Base-by-base conservation (phyloP, 2,888 invertebrate species). In the Strigamia crassipes region DNA sequence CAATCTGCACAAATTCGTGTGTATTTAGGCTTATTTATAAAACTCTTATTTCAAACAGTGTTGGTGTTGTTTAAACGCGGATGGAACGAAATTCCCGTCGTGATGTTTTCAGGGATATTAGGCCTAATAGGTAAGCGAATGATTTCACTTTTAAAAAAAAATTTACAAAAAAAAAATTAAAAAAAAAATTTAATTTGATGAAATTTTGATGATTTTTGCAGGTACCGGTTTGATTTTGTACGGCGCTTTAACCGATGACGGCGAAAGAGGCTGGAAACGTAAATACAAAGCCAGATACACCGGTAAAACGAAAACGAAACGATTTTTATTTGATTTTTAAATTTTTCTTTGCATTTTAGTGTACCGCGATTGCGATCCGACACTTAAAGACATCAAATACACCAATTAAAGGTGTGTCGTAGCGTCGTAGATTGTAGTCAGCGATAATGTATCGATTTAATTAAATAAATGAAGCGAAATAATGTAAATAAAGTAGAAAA, bases 341-440 rank as follows among this genome's bases (percentile, higher is more conserved):
- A 21, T 66, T 66, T 66, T 12, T 23, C 18, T 66, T 66, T 21
- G 6, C 18, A 15, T 3, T 66, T 66, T 66, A 66, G 61, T 66
- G n/a, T 66, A 66, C 61, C 61, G 61, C 0, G 61, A 66, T 18
- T 66, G 61, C 12, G 61, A 66, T 66, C 61, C 61, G 21, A 66
- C 1, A 21, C 10, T 66, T 21, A 66, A 66, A 66, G 61, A 66
- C 61, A 8, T 66, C 18, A 66, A 66, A 23, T 21, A 18, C n/a
- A 46, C 46, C 46, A 46, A 46, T 15, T 46, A 46, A n/a, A 5
- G n/a, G n/a, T n/a, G 46, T n/a, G 46, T 13, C 0, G 8, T n/a
- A 46, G 0, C 38, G 38, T 38, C 1, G 4, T 46, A n/a, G 15
- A n/a, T 15, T 9, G 8, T 46, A 46, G 46, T 46, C 12, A 46